These are phyloP conservation scores for Bovichtus variegatus DNA, from an alignment of 2,797 vertebrate species.

Conservation along the genomic window DNA sequence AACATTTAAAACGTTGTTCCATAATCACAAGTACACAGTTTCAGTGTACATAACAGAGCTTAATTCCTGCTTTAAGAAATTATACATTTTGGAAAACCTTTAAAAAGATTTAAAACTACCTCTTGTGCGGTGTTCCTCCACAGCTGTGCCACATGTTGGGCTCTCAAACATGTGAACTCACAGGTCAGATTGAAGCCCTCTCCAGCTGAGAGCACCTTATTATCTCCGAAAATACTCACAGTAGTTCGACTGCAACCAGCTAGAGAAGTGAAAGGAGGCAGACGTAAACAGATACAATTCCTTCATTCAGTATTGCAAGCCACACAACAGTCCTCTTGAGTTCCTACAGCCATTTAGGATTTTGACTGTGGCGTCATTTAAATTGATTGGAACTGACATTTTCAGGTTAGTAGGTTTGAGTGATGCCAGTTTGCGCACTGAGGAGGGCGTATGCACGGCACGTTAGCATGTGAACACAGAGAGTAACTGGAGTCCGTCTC, in stretches of 20 bases:
- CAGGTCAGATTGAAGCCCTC: constrained; percentile 35
- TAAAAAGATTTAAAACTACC: not conserved
- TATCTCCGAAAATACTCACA: constrained; percentile 22
- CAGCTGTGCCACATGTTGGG: constrained; percentile 35
- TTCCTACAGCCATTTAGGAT: not conserved
- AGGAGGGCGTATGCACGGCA: not conserved
- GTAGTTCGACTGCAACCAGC: not conserved
- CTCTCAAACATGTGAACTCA: constrained; percentile 43
- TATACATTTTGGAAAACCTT: not conserved
- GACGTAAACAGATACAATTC: not conserved
- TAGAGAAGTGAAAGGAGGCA: not conserved
- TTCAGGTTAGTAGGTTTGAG: not conserved
- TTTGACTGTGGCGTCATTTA: not conserved
- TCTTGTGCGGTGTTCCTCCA: not conserved
- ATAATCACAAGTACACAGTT: not conserved
- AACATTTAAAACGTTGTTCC: not conserved
- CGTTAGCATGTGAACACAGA: no score
- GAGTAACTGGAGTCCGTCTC: no score
- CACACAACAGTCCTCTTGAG: not conserved
- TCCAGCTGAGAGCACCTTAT: not conserved
- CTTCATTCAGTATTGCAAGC: not conserved
- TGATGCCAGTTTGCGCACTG: no score
- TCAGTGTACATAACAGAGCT: not conserved
- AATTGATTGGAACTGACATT: not conserved
- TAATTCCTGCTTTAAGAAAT: not conserved